phyloP scores from a whole-genome alignment of 2,113 vertebrate species.

The Equus quagga region DNA sequence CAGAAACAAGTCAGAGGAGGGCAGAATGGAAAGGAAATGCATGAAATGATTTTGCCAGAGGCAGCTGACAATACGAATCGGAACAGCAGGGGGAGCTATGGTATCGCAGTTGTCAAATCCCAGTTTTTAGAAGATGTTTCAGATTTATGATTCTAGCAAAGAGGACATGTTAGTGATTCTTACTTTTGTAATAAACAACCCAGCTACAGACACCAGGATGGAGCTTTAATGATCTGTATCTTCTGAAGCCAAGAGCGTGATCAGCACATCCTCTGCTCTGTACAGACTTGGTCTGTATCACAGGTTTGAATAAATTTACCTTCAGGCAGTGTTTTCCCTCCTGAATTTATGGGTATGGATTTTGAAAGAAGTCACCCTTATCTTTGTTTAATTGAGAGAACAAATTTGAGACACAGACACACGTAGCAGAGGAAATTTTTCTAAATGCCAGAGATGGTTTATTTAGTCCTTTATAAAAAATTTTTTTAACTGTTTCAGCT shows the following conservation, averaged over 20 bases:
- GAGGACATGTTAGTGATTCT: constrained; percentile 47
- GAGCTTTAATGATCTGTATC: constrained; percentile 66
- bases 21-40: neutral
- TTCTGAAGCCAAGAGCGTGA: constrained; percentile 8
- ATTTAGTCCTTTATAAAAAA: neutral
- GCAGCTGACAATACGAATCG: rapidly evolving
- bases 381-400: constrained; percentile 39
- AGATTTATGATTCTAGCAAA: constrained; percentile 54
- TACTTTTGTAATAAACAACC: constrained; percentile 68
- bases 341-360: neutral
- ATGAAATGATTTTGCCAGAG: constrained; percentile 16
- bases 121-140: neutral
- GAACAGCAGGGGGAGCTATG: constrained; percentile 33
- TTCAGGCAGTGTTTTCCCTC: neutral
- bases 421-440: neutral
- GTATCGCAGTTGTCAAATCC: neutral
- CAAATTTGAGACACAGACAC: neutral
- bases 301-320: neutral
- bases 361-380: constrained; percentile 22
- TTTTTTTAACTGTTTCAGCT: neutral
- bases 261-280: neutral
- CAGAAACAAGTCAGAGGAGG: neutral
- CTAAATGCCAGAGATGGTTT: neutral
- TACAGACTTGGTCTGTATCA: neutral
- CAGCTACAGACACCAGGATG: constrained; percentile 15